Percentiles rank a stretch among this genome's conserved stretches.
phyloP scores from a whole-genome alignment of 2,888 invertebrate genomes.

The Ormyrus pomaceus region DNA sequence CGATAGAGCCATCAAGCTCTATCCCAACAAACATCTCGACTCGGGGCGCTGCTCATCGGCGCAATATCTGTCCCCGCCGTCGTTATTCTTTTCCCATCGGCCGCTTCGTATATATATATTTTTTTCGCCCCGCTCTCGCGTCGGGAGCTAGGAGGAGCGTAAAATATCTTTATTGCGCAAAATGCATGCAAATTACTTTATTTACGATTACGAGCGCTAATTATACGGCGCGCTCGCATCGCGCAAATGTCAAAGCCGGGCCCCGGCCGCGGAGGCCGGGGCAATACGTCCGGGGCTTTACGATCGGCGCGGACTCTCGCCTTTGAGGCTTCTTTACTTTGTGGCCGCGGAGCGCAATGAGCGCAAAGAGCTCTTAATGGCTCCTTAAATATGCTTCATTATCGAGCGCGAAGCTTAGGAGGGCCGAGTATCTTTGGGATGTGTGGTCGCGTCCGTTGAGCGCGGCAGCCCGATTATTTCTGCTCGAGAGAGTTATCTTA shows the following conservation, averaged over 20 bases:
- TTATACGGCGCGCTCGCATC: conserved; percentile 68
- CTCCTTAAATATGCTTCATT: conserved; percentile 52
- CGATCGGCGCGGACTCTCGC: conserved; percentile 57
- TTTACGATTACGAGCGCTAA: conserved; percentile 70
- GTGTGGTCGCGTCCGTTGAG: conserved; percentile 5
- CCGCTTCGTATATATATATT: too few relatives aligned
- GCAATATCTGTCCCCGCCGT: too few relatives aligned
- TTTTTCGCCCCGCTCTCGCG: too few relatives aligned
- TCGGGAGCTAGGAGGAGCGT: conserved; percentile 56
- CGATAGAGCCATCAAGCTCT: too few relatives aligned
- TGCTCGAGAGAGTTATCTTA: neutral
- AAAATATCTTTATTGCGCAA: conserved; percentile 71
- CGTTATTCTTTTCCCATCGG: too few relatives aligned
- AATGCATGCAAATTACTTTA: conserved; percentile 72
- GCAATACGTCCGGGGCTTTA: conserved; percentile 69
- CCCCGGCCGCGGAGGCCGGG: conserved; percentile 59
- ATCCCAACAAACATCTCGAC: too few relatives aligned
- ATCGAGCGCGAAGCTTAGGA: conserved; percentile 19
- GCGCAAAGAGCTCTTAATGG: conserved; percentile 34
- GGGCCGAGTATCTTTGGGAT: conserved; percentile 1
- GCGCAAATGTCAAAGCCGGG: conserved; percentile 69
- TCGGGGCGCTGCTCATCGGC: too few relatives aligned
- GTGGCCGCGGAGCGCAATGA: conserved; percentile 23
- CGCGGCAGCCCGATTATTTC: conserved; percentile 14
- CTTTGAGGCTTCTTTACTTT: neutral